Base-by-base conservation (phyloP, 2,888 invertebrate species). In the Acronicta leporina region DNA sequence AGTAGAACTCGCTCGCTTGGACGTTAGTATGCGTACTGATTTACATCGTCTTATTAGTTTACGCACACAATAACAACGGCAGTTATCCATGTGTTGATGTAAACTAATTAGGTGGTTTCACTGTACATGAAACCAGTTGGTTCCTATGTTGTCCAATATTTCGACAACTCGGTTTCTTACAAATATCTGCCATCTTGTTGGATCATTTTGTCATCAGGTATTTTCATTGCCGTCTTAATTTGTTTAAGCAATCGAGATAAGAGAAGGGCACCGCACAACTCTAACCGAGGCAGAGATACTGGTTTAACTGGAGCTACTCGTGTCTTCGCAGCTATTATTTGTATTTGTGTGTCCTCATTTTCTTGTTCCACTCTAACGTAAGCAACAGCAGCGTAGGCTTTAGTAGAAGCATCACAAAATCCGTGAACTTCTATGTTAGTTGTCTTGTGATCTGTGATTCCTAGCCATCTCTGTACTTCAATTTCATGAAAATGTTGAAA, bases 351-450 rank as follows among this genome's bases (percentile, higher is more conserved):
- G 10, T 35, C 50, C n/a, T 38, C 11, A n/a, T 16, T 40, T 10
- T 40, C 35, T 9, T 13, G 10, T 16, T 20, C 7, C 7, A 42
- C 40, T 41, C 57, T 27, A 5, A 52, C 9, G 13, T 57, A 63
- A 27, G 56, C 62, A 43, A 61, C 55, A 42, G 62, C 62, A 6
- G 40, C 56, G 16, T 57, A 63, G 3, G 62, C 62, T 41, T 49
- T 52, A 5, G 14, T 44, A 13, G 62, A 63, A 3, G 62, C 52
- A 49, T 63, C 62, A 35, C 52, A 49, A 35, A 52, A 63, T 6
- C 56, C 57, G 35, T 63, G 62, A n/a, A 63, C 27, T 16, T 40
- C 38, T 15, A 44, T 35, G 35, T 40, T 43, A 5, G 38, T 10
- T 15, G 0, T 15, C 5, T 14, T 42, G 2, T 27, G 27, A 27